phyloP scores from a whole-genome alignment of 2,113 vertebrate genomes.

The Epinephelus cyanopodus region DNA sequence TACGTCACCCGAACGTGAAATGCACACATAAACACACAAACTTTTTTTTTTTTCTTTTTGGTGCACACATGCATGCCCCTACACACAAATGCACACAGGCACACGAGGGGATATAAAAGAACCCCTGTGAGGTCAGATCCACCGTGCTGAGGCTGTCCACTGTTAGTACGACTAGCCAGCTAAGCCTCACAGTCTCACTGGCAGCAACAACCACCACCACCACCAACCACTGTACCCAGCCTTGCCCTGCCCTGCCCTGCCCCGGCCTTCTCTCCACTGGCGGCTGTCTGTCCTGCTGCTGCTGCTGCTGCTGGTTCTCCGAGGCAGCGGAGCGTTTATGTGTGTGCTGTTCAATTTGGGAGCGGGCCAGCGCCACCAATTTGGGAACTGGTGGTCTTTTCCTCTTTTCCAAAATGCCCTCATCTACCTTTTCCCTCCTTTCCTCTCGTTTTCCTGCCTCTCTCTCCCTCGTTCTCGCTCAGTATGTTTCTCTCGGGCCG shows the following conservation, averaged over 20 bases:
- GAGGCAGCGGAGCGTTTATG: constrained; percentile 44
- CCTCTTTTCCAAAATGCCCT: constrained; percentile 58
- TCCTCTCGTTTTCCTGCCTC: constrained; percentile 56
- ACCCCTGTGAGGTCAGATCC: constrained; percentile 79
- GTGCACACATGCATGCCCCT: constrained; percentile 44
- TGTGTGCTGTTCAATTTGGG: constrained; percentile 55
- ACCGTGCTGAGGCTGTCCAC: constrained; percentile 72
- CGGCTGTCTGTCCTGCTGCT: constrained; percentile 71
- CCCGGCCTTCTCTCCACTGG: constrained; percentile 61
- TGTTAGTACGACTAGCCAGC: constrained; percentile 66
- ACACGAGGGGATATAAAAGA: constrained; percentile 75
- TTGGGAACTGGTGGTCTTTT: constrained; percentile 63
- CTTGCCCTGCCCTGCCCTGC: constrained; percentile 65
- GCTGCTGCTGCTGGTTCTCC: constrained; percentile 46
- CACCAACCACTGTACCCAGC: constrained; percentile 71
- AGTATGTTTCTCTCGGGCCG: constrained; percentile 70
- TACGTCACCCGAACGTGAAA: constrained; percentile 72
- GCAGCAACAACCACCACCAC: constrained; percentile 73
- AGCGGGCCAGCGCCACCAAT: constrained; percentile 43
- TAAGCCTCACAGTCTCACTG: constrained; percentile 74
- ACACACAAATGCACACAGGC: constrained; percentile 65
- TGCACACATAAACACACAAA: constrained; percentile 65
- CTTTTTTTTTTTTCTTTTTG: constrained; percentile 29
- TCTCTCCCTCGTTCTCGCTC: constrained; percentile 50
- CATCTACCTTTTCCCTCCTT: constrained; percentile 69